Percentiles rank a stretch among this genome's conserved stretches.
These are phyloP conservation scores for Falco peregrinus DNA, from an alignment of 2,797 vertebrate species.

Conservation along the genomic window DNA sequence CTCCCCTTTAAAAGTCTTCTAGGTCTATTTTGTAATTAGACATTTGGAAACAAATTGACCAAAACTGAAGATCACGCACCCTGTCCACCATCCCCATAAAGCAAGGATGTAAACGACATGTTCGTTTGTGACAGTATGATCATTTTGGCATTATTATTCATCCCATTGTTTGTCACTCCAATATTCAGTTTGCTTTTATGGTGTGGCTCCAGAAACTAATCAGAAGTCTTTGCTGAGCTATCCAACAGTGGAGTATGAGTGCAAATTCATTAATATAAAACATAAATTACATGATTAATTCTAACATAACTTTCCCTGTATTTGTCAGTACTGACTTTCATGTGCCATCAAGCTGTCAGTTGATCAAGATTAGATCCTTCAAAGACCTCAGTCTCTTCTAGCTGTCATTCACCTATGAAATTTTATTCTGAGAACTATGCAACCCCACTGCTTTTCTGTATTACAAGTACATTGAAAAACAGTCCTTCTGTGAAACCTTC, in stretches of 20 bases:
- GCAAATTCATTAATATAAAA: not conserved
- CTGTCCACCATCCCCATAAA: not conserved
- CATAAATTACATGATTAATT: not conserved
- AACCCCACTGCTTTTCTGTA: not conserved
- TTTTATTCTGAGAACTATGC: not conserved
- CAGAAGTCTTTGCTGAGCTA: not conserved
- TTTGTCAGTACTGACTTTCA: not conserved
- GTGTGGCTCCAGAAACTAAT: not conserved
- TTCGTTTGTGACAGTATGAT: not conserved
- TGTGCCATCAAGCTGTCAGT: not conserved
- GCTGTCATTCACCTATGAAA: not conserved
- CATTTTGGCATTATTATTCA: not conserved
- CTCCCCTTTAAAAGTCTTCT: not conserved
- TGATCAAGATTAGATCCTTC: not conserved
- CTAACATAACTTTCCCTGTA: not conserved
- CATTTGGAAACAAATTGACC: not conserved
- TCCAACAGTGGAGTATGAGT: not conserved
- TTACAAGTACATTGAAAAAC: not conserved
- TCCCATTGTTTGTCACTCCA: not conserved
- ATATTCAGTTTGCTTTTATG: not conserved
- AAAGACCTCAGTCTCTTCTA: not conserved
- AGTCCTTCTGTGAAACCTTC: not conserved
- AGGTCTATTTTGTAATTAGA: not conserved
- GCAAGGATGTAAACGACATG: not conserved
- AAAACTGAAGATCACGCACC: not conserved